Percentiles rank a stretch among this genome's conserved stretches.
Evolutionary conservation across 2,113 vertebrate species (phyloP).

Genomic region (Tragelaphus scriptus): DNA sequence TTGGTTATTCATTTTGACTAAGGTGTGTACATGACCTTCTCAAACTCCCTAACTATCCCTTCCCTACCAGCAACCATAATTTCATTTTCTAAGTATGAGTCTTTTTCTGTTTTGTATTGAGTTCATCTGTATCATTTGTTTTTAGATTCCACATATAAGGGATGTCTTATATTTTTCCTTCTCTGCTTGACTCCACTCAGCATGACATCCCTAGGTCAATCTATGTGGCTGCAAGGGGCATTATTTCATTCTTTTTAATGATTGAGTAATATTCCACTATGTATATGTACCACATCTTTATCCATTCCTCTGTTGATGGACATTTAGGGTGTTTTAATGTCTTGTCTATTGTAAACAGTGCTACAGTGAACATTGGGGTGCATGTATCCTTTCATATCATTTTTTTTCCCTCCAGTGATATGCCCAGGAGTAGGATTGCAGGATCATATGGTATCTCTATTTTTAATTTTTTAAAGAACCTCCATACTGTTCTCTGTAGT

Average conservation of each 20-base stretch:
- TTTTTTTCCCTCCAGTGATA: not conserved
- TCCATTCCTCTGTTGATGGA: not conserved
- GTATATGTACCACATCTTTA: not conserved
- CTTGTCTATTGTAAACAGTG: not conserved
- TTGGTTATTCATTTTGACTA: not conserved
- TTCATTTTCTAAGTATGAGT: not conserved
- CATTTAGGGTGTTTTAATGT: not conserved
- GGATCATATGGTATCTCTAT: not conserved
- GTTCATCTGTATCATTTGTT: not conserved
- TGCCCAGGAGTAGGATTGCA: not conserved
- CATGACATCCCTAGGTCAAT: not conserved
- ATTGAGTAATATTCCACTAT: not conserved
- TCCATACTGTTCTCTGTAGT: not conserved
- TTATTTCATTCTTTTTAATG: not conserved
- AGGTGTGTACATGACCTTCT: not conserved
- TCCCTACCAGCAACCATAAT: not conserved
- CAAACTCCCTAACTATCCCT: not conserved
- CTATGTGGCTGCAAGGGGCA: not conserved
- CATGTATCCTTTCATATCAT: not conserved
- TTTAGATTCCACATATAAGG: not conserved
- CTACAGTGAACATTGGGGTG: not conserved
- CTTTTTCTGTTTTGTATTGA: not conserved
- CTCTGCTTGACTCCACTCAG: not conserved
- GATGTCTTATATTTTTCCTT: not conserved
- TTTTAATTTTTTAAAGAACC: not conserved